Conservation (phyloP, 2,113 vertebrate genomes). For the Upupa epops region DNA sequence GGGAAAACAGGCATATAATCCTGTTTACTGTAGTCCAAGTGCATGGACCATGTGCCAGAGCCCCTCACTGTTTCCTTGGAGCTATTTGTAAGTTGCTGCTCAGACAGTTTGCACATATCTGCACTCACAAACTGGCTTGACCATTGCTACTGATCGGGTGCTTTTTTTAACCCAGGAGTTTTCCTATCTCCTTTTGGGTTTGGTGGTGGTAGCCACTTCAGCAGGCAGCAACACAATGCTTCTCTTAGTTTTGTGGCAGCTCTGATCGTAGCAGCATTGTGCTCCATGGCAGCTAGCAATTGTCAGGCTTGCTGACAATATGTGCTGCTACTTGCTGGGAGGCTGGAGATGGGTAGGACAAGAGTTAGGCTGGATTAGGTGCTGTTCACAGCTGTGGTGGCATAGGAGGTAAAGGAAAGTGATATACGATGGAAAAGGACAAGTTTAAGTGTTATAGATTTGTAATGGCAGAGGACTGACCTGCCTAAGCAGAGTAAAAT, state of each 20-base stretch:
- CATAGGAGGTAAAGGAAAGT: background rate
- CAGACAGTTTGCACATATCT: background rate
- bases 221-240: background rate
- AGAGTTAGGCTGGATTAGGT: background rate
- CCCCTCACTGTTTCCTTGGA: background rate
- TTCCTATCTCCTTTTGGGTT: background rate
- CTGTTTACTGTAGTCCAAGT: background rate
- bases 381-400: background rate
- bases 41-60: background rate
- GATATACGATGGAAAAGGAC: background rate
- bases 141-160: background rate
- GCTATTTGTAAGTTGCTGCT: background rate
- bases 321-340: background rate
- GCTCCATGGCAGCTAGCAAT: background rate
- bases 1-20: background rate
- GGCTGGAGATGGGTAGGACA: background rate
- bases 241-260: background rate
- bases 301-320: background rate
- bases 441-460: background rate
- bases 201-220: background rate
- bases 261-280: background rate
- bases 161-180: background rate
- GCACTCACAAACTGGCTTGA: fast-evolving
- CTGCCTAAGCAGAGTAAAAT: background rate
- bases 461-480: background rate